Base-by-base conservation (phyloP, 2,113 vertebrate genomes). In the Propithecus coquereli region DNA sequence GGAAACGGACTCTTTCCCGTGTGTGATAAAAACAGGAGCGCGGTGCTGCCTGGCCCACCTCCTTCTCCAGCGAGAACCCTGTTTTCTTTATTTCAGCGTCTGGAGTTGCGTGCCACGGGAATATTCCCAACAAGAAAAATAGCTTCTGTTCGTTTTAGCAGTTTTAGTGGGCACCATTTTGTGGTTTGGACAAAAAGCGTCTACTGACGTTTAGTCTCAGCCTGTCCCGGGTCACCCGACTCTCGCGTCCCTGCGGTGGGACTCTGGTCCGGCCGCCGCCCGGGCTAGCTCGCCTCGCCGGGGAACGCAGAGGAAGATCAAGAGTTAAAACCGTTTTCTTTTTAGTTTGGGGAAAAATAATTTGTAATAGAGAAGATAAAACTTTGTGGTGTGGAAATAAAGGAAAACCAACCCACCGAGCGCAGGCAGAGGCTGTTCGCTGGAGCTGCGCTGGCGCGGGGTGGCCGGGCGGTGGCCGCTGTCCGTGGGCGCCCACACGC, bases 41-140 rank as follows among this genome's bases (percentile, higher is more conserved):
- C 7, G 2, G 6, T n/a, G 12, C 27, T 40, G 3, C 37, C 1
- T 0, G 43, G 63, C 8, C n/a, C 40, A 0, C 34, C 20, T 23
- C 52, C 52, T 25, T 70, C n/a, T 17, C 0, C 0, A 3, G 5
- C 13, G 52, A 50, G 66, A 66, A 43, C 61, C 3, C 34, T 12
- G 37, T 57, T 74, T 66, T 59, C 59, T 73, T 43, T 81, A 6
- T 66, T 57, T 65, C 73, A 2, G 47, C 12, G 23, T 71, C 34
- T 12, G n/a, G 47, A n/a, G 13, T 20, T 61, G 52, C n/a, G 34
- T 30, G 77, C 50, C 34, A n/a, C 57, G 65, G 59, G 50, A n/a
- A n/a, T 43, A 2, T 63, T 32, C 84, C 59, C 37, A 63, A 70
- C 47, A 25, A 47, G 32, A 37, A 52, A 70, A 50, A 45, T 17